phyloP scores from a whole-genome alignment of 37 sponge, comb jelly and placozoan species.

The Mnemiopsis leidyi region DNA sequence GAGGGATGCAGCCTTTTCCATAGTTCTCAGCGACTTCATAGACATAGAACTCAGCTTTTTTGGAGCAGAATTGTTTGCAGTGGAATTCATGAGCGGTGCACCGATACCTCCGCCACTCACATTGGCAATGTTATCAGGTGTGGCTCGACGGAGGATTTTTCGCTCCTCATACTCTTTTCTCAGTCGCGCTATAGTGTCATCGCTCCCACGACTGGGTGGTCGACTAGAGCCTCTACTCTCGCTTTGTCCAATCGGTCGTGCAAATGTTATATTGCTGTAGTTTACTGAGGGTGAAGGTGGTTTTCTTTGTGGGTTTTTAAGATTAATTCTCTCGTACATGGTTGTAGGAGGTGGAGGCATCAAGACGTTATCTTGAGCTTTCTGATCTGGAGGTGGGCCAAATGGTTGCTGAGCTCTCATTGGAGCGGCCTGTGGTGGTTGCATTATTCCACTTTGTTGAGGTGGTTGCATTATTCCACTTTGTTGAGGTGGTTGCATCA shows the following conservation, averaged over 20 bases:
- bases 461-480: background rate
- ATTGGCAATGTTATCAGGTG: background rate
- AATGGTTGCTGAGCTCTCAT: background rate
- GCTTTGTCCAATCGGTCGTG: constrained; percentile 4
- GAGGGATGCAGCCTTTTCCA: background rate
- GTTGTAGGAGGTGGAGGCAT: background rate
- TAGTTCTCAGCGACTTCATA: constrained; percentile 9
- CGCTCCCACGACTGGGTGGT: background rate
- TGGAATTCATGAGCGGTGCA: constrained; percentile 30
- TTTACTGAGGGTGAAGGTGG: background rate
- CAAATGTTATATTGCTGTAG: constrained; percentile 44
- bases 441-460: background rate
- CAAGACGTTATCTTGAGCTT: background rate
- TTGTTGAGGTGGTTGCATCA: background rate
- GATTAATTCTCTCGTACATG: constrained; percentile 45
- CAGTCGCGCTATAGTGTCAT: constrained; percentile 41
- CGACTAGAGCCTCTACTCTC: background rate
- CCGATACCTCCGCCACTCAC: background rate
- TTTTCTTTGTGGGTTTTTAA: background rate
- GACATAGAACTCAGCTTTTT: constrained; percentile 28
- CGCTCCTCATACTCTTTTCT: constrained; percentile 46
- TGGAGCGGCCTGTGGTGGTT: background rate
- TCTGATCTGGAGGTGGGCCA: background rate
- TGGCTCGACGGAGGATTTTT: background rate
- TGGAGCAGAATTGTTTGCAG: background rate